Conservation (phyloP, 30 jellyfish, hydroid and myxozoan genomes). For the Haliclystus octoradiatus region DNA sequence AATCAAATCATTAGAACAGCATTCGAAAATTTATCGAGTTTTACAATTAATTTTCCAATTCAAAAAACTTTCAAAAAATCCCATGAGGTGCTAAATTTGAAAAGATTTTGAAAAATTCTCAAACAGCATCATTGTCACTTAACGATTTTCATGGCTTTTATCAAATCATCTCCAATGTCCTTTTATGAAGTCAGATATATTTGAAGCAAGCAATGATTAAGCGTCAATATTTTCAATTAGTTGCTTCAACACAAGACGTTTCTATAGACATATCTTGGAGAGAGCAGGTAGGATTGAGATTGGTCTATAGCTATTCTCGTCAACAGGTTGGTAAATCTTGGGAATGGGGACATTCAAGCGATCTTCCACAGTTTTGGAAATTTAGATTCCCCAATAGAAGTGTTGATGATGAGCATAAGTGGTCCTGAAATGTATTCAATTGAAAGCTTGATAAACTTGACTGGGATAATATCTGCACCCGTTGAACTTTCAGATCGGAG, state of each 20-base stretch:
- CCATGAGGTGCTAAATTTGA: too few relatives aligned
- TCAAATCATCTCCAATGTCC: background rate
- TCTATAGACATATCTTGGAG: background rate
- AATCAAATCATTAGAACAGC: too few relatives aligned
- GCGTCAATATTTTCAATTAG: background rate
- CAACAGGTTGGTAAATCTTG: background rate
- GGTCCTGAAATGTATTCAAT: constrained; percentile 11
- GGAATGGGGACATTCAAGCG: background rate
- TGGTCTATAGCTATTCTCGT: background rate
- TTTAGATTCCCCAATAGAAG: constrained; percentile 15
- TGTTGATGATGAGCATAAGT: constrained; percentile 16
- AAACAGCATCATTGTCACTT: too few relatives aligned
- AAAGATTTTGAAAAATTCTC: too few relatives aligned
- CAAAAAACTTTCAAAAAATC: too few relatives aligned
- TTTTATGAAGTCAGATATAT: background rate
- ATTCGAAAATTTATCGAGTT: too few relatives aligned
- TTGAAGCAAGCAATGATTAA: background rate
- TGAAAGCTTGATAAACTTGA: constrained; percentile 9
- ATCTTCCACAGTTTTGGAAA: constrained; percentile 1
- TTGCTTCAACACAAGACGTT: background rate
- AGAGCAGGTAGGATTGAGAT: background rate
- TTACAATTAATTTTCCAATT: too few relatives aligned
- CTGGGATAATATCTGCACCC: constrained; percentile 41
- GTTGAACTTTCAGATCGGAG: constrained; percentile 33
- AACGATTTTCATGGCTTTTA: background rate